Conservation (phyloP, 2,113 vertebrate species). For the Ictalurus punctatus region DNA sequence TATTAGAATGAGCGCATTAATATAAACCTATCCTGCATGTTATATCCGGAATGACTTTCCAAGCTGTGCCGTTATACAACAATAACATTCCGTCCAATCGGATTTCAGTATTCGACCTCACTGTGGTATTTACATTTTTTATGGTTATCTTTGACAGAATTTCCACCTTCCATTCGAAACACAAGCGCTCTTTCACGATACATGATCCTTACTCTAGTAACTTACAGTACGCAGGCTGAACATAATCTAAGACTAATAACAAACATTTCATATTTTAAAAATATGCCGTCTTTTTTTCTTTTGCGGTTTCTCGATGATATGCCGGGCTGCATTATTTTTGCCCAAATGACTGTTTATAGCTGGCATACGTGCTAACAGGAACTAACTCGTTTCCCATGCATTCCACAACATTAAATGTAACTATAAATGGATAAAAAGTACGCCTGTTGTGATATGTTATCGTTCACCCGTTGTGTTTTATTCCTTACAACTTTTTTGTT, state of each 20-base stretch:
- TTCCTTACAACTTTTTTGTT: neutral
- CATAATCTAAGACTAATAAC: neutral
- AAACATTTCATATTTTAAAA: no score
- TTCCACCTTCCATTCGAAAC: neutral
- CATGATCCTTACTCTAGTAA: neutral
- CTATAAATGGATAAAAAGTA: neutral
- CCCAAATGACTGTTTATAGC: neutral
- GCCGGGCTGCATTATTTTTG: neutral
- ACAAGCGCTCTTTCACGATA: neutral
- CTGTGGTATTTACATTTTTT: neutral
- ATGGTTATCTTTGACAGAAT: neutral
- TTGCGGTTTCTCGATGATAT: neutral
- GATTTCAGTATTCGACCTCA: neutral
- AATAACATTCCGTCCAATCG: neutral
- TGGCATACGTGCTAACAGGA: neutral
- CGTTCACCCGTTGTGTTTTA: neutral
- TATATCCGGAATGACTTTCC: neutral
- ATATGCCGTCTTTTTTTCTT: neutral
- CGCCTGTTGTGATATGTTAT: no score
- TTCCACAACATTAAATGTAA: neutral
- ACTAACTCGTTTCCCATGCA: neutral
- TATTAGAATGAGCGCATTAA: neutral
- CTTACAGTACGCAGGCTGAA: neutral
- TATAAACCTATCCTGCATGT: neutral
- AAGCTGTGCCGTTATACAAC: neutral